phyloP scores from a whole-genome alignment of 2,797 vertebrate genomes.

The Enteromius fasciolatus region DNA sequence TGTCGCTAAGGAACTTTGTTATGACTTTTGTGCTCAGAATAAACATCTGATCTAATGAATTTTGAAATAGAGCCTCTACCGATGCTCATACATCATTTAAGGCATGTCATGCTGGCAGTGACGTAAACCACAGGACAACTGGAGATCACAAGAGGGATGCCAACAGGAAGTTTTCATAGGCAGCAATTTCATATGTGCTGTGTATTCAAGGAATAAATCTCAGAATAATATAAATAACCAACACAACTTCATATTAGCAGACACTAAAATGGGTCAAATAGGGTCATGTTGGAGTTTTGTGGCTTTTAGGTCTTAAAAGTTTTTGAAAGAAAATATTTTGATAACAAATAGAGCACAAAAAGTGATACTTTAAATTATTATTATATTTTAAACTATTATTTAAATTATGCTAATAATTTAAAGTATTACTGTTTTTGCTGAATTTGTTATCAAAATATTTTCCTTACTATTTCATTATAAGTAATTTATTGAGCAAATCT shows the following conservation, averaged over 20 bases:
- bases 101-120: constrained; percentile 1
- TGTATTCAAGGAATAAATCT: not conserved
- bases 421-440: not conserved
- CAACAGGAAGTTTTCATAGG: constrained; percentile 9
- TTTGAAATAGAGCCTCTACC: constrained; percentile 21
- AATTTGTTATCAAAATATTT: no score
- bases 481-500: not conserved
- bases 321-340: not conserved
- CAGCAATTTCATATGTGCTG: not conserved
- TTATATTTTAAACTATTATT: not conserved
- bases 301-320: not conserved
- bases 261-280: not conserved
- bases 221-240: not conserved
- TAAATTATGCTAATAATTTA: not conserved
- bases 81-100: constrained; percentile 47
- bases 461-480: not conserved
- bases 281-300: not conserved
- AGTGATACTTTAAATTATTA: not conserved
- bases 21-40: constrained; percentile 31
- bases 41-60: constrained; percentile 46
- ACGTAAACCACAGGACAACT: constrained; percentile 22
- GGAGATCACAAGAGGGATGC: constrained; percentile 13
- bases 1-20: constrained; percentile 34
- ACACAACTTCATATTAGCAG: not conserved
- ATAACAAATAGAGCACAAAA: not conserved